Percentiles rank a stretch among this genome's conserved stretches.
phyloP scores from a whole-genome alignment of 92 coral and sea anemone species.

The Zoanthus gigantus region DNA sequence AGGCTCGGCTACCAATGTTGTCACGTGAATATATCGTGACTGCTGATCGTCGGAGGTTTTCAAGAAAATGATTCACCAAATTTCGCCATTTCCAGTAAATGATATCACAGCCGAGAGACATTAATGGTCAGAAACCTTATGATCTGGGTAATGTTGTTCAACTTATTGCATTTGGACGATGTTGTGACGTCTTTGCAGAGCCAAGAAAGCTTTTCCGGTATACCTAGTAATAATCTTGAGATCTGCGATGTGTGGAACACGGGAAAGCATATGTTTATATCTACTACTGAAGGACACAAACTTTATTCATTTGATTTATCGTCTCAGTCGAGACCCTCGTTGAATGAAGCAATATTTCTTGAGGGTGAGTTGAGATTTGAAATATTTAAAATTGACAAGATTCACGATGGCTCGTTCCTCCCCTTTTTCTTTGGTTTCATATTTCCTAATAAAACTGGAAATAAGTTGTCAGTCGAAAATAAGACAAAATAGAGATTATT shows the following conservation, averaged over 20 bases:
- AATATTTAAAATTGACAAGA: not conserved
- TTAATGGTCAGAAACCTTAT: not conserved
- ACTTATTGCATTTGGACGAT: constrained; percentile 18
- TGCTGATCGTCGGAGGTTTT: not conserved
- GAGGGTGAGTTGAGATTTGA: constrained; percentile 49
- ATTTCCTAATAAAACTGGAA: too few relatives aligned
- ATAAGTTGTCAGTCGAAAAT: too few relatives aligned
- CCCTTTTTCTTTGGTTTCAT: too few relatives aligned
- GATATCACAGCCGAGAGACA: not conserved
- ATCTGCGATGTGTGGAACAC: constrained; percentile 83
- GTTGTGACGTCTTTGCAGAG: constrained; percentile 9
- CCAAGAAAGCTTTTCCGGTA: constrained; percentile 9
- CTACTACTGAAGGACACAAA: constrained; percentile 67
- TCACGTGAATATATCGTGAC: constrained; percentile 12
- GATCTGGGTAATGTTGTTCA: constrained; percentile 7
- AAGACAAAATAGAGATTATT: too few relatives aligned
- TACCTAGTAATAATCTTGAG: not conserved
- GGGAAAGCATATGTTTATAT: constrained; percentile 77
- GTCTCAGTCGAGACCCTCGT: constrained; percentile 77
- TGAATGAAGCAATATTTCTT: constrained; percentile 60
- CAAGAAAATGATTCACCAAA: not conserved
- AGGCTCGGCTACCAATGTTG: constrained; percentile 36
- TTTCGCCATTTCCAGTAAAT: not conserved
- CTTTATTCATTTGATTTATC: constrained; percentile 81
- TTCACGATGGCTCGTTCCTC: not conserved